Evolutionary conservation across 2,888 invertebrate genomes (phyloP), one percentile per base, ranked within the genome.

Genomic region (Drosophila prolongata): DNA sequence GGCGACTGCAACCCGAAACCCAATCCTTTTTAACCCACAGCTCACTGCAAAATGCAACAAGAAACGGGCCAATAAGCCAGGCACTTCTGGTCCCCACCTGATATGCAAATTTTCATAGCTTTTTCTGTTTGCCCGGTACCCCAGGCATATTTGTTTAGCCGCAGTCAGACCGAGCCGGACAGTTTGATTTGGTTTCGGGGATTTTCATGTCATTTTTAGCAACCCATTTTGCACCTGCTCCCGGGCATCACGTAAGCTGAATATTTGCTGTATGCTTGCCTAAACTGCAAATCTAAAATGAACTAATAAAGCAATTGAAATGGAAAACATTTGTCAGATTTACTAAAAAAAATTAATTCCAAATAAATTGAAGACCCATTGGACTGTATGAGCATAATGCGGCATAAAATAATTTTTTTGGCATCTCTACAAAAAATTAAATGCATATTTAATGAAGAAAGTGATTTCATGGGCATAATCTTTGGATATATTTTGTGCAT

Each of bases 41-140:
- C 40, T 53, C 57, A 14, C 6, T 34, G 10, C 6, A 2, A 60
- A 77, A 75, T 76, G 79, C 78, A 81, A 78, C 80, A 81, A 77
- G 76, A 69, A 72, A 60, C 71, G 73, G 54, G 57, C 67, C 73
- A 77, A 69, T 67, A 67, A 54, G 52, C n/a, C 5, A 13, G 19
- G 42, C 37, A 10, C 30, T 19, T 16, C 35, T 67, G 71, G 16
- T 34, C 53, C 46, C 61, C 64, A 53, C 54, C 50, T 68, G 77
- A 86, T 86, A 82, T 86, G 82, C 83, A 82, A 82, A 82, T 82
- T 77, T 72, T 61, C 44, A 67, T 76, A 57, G 81, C 67, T 54
- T 67, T 66, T 82, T 78, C 67, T 82, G 68, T 80, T 78, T 70
- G 78, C 76, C 55, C 67, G 52, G 44, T 14, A 24, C 9, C 24